phyloP scores from a whole-genome alignment of 2,888 invertebrate species.

The Drosophila limbata region DNA sequence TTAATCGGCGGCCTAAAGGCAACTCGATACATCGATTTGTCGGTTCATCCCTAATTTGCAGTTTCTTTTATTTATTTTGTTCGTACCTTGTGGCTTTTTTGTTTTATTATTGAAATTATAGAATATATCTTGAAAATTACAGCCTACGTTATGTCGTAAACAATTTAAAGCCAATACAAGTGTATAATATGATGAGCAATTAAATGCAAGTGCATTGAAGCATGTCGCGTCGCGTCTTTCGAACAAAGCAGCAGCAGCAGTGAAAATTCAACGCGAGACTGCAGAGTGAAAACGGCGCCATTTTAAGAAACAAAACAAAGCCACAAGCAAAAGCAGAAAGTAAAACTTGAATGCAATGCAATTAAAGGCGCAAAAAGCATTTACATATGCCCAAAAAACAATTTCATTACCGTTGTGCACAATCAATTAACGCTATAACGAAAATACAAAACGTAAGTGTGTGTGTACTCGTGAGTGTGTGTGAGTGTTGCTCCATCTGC shows the following conservation, averaged over 20 bases:
- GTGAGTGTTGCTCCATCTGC: constrained; percentile 18
- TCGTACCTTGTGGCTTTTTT: constrained; percentile 80
- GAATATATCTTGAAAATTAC: constrained; percentile 41
- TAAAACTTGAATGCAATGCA: constrained; percentile 72
- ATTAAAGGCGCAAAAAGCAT: constrained; percentile 63
- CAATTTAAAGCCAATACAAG: constrained; percentile 26
- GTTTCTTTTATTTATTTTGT: constrained; percentile 84
- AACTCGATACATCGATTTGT: too few species aligned
- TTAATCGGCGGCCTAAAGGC: too few species aligned
- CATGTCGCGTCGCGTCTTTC: constrained; percentile 60
- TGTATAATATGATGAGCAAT: constrained; percentile 17
- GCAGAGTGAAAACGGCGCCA: constrained; percentile 84
- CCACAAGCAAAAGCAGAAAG: constrained; percentile 59
- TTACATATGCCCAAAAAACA: constrained; percentile 60
- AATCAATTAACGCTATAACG: constrained; percentile 55
- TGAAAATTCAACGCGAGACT: constrained; percentile 68
- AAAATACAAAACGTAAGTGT: constrained; percentile 56
- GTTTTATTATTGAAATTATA: constrained; percentile 67
- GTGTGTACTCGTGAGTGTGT: neutral
- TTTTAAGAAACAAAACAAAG: constrained; percentile 84
- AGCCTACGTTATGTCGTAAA: constrained; percentile 40
- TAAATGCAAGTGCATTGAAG: constrained; percentile 46
- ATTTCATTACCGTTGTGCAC: constrained; percentile 47
- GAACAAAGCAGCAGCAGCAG: constrained; percentile 69
- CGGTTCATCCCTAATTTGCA: constrained; percentile 52